These are phyloP conservation scores for Vesta saturnalis DNA, from an alignment of 2,888 invertebrate genomes.

Conservation along the genomic window DNA sequence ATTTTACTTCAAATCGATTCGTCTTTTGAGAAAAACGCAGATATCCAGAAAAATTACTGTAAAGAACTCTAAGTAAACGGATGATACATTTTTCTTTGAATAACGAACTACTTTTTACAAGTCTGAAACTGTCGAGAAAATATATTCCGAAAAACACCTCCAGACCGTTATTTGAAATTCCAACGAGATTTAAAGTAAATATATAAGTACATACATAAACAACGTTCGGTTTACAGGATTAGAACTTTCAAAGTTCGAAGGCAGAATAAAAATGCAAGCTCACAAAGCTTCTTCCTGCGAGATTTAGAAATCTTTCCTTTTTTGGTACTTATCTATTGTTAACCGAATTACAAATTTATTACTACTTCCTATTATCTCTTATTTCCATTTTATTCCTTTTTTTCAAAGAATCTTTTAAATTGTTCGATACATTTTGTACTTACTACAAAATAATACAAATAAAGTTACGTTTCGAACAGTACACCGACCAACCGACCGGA, in stretches of 20 bases:
- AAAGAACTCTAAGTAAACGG: neutral
- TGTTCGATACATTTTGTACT: neutral
- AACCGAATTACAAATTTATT: neutral
- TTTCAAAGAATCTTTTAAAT: neutral
- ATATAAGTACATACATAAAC: slow-evolving; percentile 51
- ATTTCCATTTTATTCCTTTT: too few relatives aligned
- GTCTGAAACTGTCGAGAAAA: slow-evolving; percentile 31
- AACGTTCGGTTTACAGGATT: slow-evolving; percentile 51
- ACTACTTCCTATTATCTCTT: neutral
- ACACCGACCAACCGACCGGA: too few relatives aligned
- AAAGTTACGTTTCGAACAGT: too few relatives aligned
- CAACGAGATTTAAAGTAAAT: slow-evolving; percentile 50
- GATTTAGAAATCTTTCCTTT: slow-evolving; percentile 37
- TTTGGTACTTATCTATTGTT: slow-evolving; percentile 27
- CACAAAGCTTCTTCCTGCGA: slow-evolving; percentile 40
- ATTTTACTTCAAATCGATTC: too few relatives aligned
- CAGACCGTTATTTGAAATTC: slow-evolving; percentile 48
- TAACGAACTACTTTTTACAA: slow-evolving; percentile 35
- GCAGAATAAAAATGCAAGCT: slow-evolving; percentile 48
- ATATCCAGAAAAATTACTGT: neutral
- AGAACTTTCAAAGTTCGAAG: slow-evolving; percentile 47
- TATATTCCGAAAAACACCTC: slow-evolving; percentile 42
- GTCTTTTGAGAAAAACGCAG: neutral
- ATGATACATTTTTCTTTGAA: slow-evolving; percentile 10
- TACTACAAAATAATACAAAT: neutral